Percentiles rank a stretch among this genome's conserved stretches.
Evolutionary conservation across 1,140 invertebrate species (phyloP).

Genomic region (Galleria mellonella): DNA sequence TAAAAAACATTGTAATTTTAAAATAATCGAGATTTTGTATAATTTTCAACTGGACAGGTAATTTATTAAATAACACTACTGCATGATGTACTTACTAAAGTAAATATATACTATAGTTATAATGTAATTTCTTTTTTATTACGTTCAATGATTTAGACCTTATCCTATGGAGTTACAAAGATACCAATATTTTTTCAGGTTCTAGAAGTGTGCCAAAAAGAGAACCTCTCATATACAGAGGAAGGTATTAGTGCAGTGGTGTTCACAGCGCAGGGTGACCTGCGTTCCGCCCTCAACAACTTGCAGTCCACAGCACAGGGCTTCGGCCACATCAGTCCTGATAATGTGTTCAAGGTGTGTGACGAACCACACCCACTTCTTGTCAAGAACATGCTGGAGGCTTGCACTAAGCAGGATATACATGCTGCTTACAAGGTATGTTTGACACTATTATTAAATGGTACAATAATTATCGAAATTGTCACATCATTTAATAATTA

Average conservation of each 20-base stretch:
- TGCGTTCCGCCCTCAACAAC: conserved; percentile 98
- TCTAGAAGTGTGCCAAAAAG: conserved; percentile 74
- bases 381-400: conserved; percentile 93
- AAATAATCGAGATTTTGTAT: too few relatives aligned
- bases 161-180: too few relatives aligned
- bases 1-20: too few relatives aligned
- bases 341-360: conserved; percentile 99
- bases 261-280: conserved; percentile 98
- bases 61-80: too few relatives aligned
- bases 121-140: too few relatives aligned
- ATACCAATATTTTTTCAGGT: too few relatives aligned
- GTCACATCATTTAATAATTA: too few relatives aligned
- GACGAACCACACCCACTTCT: conserved; percentile 98
- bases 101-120: too few relatives aligned
- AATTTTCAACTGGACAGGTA: too few relatives aligned
- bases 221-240: conserved; percentile 88
- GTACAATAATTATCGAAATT: too few relatives aligned
- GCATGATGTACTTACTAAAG: too few relatives aligned
- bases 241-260: conserved; percentile 98
- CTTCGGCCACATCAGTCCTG: conserved; percentile 92
- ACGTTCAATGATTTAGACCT: too few relatives aligned
- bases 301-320: conserved; percentile 97
- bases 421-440: conserved; percentile 88
- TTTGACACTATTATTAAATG: background rate
- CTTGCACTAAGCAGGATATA: conserved; percentile 88